Conservation (phyloP, 2,797 vertebrate genomes). For the Lycodopsis pacificus region DNA sequence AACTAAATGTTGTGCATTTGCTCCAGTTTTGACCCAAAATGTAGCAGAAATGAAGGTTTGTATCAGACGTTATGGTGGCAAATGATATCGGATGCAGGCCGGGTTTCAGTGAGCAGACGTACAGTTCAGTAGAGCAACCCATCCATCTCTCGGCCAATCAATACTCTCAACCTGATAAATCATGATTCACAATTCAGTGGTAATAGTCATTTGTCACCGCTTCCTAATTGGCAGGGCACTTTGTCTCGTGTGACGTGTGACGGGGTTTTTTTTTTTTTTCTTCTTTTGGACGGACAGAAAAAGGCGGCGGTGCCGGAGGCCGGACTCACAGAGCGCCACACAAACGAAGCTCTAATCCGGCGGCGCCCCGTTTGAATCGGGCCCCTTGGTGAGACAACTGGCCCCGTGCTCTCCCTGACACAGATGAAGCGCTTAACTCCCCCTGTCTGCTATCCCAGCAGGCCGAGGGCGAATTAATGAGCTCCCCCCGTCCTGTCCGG, state of each 20-base stretch:
- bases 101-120: background rate
- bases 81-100: background rate
- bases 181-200: slow-evolving; percentile 17
- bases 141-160: slow-evolving; percentile 32
- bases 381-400: slow-evolving; percentile 69
- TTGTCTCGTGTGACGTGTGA: slow-evolving; percentile 60
- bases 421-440: slow-evolving; percentile 93
- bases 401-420: slow-evolving; percentile 86
- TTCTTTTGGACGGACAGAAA: background rate
- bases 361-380: slow-evolving; percentile 40
- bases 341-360: slow-evolving; percentile 61
- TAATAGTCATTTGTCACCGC: slow-evolving; percentile 24
- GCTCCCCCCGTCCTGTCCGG: slow-evolving; percentile 90
- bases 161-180: slow-evolving; percentile 25
- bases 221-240: slow-evolving; percentile 73
- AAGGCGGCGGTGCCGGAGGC: slow-evolving; percentile 29
- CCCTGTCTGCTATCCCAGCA: slow-evolving; percentile 89
- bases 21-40: background rate
- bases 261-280: too few species aligned
- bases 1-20: background rate
- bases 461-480: slow-evolving; percentile 97
- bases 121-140: slow-evolving; percentile 2
- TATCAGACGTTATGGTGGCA: background rate
- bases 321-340: slow-evolving; percentile 14
- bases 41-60: background rate